phyloP scores from a whole-genome alignment of 1,140 invertebrate species.

The Battus philenor region DNA sequence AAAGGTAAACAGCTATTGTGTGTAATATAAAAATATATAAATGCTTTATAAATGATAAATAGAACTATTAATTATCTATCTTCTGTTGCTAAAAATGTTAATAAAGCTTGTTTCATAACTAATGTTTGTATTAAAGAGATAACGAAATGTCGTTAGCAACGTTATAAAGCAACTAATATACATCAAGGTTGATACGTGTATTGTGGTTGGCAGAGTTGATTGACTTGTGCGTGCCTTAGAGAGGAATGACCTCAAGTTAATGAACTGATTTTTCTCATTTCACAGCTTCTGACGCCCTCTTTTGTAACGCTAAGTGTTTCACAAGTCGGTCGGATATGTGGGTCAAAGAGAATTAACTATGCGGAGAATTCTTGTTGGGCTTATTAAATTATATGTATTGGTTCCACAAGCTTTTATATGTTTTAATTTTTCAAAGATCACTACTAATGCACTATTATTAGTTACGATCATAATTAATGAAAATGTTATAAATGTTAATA shows the following conservation, averaged over 20 bases:
- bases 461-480: too few relatives aligned
- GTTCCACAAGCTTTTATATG: too few relatives aligned
- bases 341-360: constrained; percentile 11
- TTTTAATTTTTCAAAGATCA: too few relatives aligned
- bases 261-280: constrained; percentile 13
- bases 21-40: background rate
- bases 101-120: background rate
- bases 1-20: background rate
- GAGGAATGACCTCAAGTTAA: constrained; percentile 17
- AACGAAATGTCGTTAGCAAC: background rate
- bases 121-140: background rate
- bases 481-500: too few relatives aligned
- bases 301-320: constrained; percentile 6
- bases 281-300: constrained; percentile 4
- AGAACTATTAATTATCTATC: background rate
- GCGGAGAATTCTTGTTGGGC: background rate
- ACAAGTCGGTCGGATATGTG: constrained; percentile 5
- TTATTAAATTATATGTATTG: too few relatives aligned
- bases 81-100: background rate
- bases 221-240: constrained; percentile 12
- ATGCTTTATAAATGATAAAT: background rate
- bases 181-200: constrained; percentile 8
- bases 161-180: background rate
- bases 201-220: constrained; percentile 10
- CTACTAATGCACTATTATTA: too few relatives aligned